These are phyloP conservation scores for Tenthredo scrophulariae DNA, from an alignment of 2,888 invertebrate species.

Conservation along the genomic window DNA sequence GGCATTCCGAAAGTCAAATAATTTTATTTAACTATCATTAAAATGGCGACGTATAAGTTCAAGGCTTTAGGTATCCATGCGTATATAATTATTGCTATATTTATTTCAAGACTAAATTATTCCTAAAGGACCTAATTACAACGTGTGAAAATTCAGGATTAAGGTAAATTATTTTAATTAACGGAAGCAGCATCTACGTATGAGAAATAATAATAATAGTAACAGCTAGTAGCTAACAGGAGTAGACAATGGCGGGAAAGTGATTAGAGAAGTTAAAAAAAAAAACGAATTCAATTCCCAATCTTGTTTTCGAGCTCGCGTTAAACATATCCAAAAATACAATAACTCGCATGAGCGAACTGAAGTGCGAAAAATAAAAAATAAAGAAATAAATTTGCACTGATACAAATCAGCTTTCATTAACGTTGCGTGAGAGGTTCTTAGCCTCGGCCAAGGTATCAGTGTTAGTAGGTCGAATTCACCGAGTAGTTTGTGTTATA, in stretches of 20 bases:
- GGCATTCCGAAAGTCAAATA: neutral
- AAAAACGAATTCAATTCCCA: neutral
- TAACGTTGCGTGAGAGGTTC: neutral
- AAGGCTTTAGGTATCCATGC: neutral
- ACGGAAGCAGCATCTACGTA: neutral
- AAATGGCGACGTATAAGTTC: neutral
- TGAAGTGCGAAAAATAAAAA: neutral
- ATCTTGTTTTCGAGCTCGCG: neutral
- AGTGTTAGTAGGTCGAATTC: slow-evolving; percentile 48
- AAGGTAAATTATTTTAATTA: slow-evolving; percentile 5
- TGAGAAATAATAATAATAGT: neutral
- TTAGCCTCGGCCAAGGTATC: slow-evolving; percentile 40
- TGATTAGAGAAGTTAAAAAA: neutral
- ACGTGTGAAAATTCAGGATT: neutral
- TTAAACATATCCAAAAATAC: neutral
- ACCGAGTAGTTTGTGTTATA: slow-evolving; percentile 18
- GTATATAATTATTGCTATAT: neutral
- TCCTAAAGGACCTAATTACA: neutral
- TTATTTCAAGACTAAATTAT: neutral
- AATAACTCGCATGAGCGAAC: neutral
- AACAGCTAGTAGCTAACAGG: neutral
- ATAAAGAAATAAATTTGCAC: neutral
- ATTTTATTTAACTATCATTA: neutral
- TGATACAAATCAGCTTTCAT: slow-evolving; percentile 39
- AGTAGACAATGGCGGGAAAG: neutral